Evolutionary conservation across 2,113 vertebrate genomes (phyloP).

Genomic region (Blennius ocellaris): DNA sequence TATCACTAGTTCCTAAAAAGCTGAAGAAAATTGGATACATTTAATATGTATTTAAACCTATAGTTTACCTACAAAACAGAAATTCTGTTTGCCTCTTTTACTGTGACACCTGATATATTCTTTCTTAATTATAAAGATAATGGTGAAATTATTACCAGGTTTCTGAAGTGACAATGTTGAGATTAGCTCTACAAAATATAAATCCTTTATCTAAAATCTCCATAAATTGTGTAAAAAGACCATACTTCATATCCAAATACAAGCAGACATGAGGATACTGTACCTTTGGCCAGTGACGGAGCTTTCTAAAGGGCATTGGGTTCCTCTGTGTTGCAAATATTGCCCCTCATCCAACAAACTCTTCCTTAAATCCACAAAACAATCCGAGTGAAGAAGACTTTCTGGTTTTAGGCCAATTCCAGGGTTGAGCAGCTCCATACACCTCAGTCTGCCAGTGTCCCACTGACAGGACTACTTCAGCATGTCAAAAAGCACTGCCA

Average conservation of each 20-base stretch:
- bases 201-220: conserved; percentile 19
- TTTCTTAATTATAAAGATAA: neutral
- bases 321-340: conserved; percentile 57
- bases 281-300: conserved; percentile 75
- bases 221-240: conserved; percentile 10
- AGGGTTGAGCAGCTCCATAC: conserved; percentile 35
- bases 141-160: neutral
- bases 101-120: neutral
- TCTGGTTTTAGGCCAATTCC: conserved; percentile 11
- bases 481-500: conserved; percentile 47
- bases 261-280: conserved; percentile 52
- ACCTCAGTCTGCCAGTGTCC: conserved; percentile 34
- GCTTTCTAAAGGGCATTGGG: conserved; percentile 58
- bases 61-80: neutral
- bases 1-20: conserved; percentile 18
- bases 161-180: conserved; percentile 8
- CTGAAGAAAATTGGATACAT: neutral
- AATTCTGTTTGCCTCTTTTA: neutral
- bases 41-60: neutral
- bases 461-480: conserved; percentile 52
- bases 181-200: neutral
- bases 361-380: conserved; percentile 49
- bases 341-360: conserved; percentile 53
- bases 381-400: conserved; percentile 12
- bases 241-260: conserved; percentile 30